These are phyloP conservation scores for Zaprionus vittiger DNA, from an alignment of 1,140 invertebrate species.

Conservation along the genomic window DNA sequence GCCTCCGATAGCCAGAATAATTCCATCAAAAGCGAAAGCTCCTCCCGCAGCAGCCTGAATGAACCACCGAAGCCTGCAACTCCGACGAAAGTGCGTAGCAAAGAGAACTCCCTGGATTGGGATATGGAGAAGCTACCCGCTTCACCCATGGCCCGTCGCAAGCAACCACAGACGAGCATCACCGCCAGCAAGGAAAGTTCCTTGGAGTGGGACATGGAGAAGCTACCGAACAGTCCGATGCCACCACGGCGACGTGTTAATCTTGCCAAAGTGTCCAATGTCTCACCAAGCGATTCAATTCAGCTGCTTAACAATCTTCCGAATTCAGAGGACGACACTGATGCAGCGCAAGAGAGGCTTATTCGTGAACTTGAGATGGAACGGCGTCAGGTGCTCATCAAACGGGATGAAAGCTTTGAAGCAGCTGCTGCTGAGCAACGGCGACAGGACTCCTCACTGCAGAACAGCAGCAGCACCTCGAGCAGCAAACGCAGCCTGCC, in stretches of 20 bases:
- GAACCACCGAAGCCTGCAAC: slow-evolving; percentile 47
- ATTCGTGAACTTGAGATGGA: slow-evolving; percentile 77
- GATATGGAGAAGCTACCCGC: slow-evolving; percentile 78
- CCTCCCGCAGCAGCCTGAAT: slow-evolving; percentile 52
- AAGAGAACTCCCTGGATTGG: slow-evolving; percentile 76
- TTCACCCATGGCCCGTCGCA: slow-evolving; percentile 69
- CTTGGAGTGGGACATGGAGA: slow-evolving; percentile 82
- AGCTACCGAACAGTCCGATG: slow-evolving; percentile 77
- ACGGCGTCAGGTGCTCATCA: slow-evolving; percentile 66
- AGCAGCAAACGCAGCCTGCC: slow-evolving; percentile 65
- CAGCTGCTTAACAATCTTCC: slow-evolving; percentile 69
- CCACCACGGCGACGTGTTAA: slow-evolving; percentile 47
- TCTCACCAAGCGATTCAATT: slow-evolving; percentile 66
- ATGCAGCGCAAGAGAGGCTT: slow-evolving; percentile 52
- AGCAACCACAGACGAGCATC: not conserved
- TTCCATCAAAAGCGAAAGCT: slow-evolving; percentile 52
- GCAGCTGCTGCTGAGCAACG: slow-evolving; percentile 61
- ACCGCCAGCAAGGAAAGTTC: slow-evolving; percentile 68
- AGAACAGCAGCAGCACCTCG: slow-evolving; percentile 72
- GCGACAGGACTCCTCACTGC: slow-evolving; percentile 59
- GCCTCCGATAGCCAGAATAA: slow-evolving; percentile 15
- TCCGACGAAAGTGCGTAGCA: slow-evolving; percentile 55
- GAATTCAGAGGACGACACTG: slow-evolving; percentile 41
- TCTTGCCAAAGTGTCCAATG: slow-evolving; percentile 25
- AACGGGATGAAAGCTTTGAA: slow-evolving; percentile 73